These are phyloP conservation scores for Diorhabda carinulata DNA, from an alignment of 1,140 invertebrate species.

Conservation along the genomic window DNA sequence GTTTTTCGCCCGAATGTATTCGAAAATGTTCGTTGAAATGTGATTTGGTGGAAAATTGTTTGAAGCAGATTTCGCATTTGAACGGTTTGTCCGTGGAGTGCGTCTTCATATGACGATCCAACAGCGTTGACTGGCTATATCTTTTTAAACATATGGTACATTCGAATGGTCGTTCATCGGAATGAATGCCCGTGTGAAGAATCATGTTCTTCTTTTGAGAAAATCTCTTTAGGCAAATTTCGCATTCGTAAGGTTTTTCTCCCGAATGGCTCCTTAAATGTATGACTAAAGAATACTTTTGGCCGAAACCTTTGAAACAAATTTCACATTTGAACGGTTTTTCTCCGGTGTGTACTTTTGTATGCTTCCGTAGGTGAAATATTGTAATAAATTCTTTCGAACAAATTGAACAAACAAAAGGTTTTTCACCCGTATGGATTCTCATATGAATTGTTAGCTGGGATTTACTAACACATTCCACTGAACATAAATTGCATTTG, in stretches of 20 bases:
- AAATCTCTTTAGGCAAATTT: conserved; percentile 60
- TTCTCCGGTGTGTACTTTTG: conserved; percentile 39
- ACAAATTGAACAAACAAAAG: conserved; percentile 49
- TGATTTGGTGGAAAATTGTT: conserved; percentile 40
- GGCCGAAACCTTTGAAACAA: conserved; percentile 43
- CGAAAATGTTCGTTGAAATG: conserved; percentile 38
- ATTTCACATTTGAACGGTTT: conserved; percentile 41
- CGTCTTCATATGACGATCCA: conserved; percentile 41
- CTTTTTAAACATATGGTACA: conserved; percentile 8
- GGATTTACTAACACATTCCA: background rate
- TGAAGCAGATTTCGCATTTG: conserved; percentile 37
- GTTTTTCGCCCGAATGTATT: conserved; percentile 30
- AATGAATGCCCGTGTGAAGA: conserved; percentile 4
- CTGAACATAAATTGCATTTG: conserved; percentile 10
- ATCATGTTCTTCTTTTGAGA: conserved; percentile 3
- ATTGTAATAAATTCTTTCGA: conserved; percentile 37
- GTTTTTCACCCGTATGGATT: conserved; percentile 49
- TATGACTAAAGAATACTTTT: conserved; percentile 40
- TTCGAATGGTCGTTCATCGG: conserved; percentile 5
- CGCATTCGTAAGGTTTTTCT: conserved; percentile 61
- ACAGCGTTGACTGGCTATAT: background rate
- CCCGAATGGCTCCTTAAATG: conserved; percentile 58
- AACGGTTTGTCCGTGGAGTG: conserved; percentile 42
- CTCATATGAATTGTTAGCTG: conserved; percentile 19
- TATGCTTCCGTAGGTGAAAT: conserved; percentile 25